Evolutionary conservation across 1,140 invertebrate genomes (phyloP), one percentile per base, ranked within the genome.

Genomic region (Venustaconcha ellipsiformis): DNA sequence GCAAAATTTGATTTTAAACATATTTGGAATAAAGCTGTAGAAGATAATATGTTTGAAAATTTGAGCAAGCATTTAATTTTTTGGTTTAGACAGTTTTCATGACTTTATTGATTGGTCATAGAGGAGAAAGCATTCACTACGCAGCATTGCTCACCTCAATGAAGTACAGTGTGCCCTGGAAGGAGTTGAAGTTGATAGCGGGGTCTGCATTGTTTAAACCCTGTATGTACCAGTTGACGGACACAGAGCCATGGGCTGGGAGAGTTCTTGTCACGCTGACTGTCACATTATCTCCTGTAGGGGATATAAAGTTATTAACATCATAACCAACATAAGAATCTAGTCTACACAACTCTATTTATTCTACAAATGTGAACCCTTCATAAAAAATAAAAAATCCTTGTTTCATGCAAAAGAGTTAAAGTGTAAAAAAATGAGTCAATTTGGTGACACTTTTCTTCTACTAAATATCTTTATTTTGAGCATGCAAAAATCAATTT

Each of bases 141-240:
- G 57, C 56, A 68, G 14, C 30, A 37, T 26, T 64, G 74, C 78
- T 82, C 81, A 88, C 86, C 67, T 83, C 83, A n/a, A 72, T 58
- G 73, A 87, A 89, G 30, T 65, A 75, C 15, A 88, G 65, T 20
- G 78, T 68, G 3, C 86, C 88, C 30, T 76, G 64, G 56, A 67
- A 72, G 2, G 30, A 56, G 11, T 67, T 55, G 73, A 89, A 88
- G 11, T 79, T 77, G 17, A 74, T 59, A 18, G 69, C 37, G 66
- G 87, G 84, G 11, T 80, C 57, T 8, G 80, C 57, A 14, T 82
- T 82, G 69, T 80, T 80, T 8, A 83, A 71, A 15, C 82, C 83
- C 59, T 80, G 65, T 26, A 88, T 84, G 11, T 63, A 26, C 88
- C 88, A 89, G 23, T 80, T 76, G 5, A 87, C 84, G 18, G 70